Conservation (phyloP, 2,797 vertebrate genomes). For the Aphelocoma californica region DNA sequence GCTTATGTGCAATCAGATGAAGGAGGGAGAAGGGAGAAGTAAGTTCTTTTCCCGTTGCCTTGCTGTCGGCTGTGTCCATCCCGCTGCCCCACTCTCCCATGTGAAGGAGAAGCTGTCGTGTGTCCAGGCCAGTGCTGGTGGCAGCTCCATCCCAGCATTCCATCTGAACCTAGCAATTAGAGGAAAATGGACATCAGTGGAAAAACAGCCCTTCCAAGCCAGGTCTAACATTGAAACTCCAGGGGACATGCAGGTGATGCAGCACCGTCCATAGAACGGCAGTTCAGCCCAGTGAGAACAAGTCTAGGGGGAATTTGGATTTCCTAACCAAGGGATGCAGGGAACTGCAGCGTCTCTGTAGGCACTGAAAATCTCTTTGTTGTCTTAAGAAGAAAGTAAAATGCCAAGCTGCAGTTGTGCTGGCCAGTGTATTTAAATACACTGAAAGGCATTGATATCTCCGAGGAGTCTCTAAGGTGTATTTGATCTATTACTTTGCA, state of each 20-base stretch:
- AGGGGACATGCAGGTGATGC: background rate
- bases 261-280: fast-evolving
- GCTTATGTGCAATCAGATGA: constrained; percentile 31
- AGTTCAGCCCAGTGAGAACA: background rate
- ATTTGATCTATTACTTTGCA: constrained; percentile 62
- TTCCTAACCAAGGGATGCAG: background rate
- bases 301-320: background rate
- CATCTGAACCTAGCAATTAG: background rate
- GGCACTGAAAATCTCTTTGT: constrained; percentile 3
- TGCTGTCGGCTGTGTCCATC: background rate
- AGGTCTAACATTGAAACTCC: background rate
- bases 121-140: fast-evolving
- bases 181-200: background rate
- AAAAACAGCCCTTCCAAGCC: background rate
- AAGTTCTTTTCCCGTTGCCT: background rate
- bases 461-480: constrained; percentile 44
- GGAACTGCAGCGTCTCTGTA: background rate
- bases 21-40: background rate
- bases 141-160: background rate
- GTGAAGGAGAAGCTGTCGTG: background rate
- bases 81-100: fast-evolving
- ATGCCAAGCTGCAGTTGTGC: background rate
- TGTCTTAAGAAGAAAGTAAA: background rate
- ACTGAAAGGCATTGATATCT: constrained; percentile 4
- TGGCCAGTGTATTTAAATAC: constrained; percentile 24